Base-by-base conservation (phyloP, 1,140 invertebrate genomes). In the Diachasmimorpha longicaudata region DNA sequence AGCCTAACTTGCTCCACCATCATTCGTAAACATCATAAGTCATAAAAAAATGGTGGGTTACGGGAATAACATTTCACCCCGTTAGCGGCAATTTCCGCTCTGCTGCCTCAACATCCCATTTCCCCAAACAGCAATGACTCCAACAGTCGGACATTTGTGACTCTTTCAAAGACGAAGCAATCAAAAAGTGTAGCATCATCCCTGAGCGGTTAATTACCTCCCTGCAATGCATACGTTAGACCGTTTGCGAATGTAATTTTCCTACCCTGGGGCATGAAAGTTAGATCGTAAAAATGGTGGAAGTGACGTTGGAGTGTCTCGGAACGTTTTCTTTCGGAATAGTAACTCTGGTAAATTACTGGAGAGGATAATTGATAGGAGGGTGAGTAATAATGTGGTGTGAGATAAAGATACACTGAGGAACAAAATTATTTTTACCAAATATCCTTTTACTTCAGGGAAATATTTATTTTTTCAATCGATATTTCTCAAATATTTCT, bases 121-220 rank as follows among this genome's bases (percentile, higher is more conserved):
- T 25, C 21, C 21, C 39, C 23, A 11, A 63, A 63, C 19, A 14
- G 58, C 21, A 19, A 21, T 58, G 52, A 58, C 52, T 58, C 19
- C 8, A 9, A 16, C 19, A 63, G 10, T 25, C 8, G 14, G 10
- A 63, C 19, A 25, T 63, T n/a, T 63, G 21, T 63, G 23, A 25
- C 19, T 63, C 14, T 31, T 63, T 63, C 19, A 25, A 63, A 63
- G 23, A 31, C 31, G 31, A 63, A 11, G 58, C 58, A 63, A 63
- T 63, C 58, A 63, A 63, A 63, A 63, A 25, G 58, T 63, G 58
- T 63, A 63, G 5, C 58, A 63, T 63, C 58, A 63, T 63, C 23
- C 23, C 23, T 19, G 11, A 63, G 0, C 58, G 31, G 21, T 63
- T 63, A 63, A 63, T 63, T 63, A 63, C 58, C 23, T 25, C 21